phyloP scores from a whole-genome alignment of 2,113 vertebrate genomes.

The Loxodonta africana region DNA sequence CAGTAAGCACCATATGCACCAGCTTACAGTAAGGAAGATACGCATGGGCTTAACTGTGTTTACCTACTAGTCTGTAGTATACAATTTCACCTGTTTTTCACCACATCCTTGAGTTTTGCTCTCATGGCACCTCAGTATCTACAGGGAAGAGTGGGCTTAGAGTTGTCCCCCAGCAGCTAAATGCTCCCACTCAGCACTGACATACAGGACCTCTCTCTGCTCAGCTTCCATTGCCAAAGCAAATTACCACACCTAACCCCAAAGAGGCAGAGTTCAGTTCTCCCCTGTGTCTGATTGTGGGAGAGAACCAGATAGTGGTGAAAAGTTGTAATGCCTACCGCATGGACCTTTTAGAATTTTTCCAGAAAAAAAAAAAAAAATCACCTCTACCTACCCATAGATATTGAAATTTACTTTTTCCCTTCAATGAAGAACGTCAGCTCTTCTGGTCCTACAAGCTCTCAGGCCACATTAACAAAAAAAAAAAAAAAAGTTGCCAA shows the following conservation, averaged over 20 bases:
- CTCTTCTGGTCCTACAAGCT: too few species aligned
- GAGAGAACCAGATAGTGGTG: not conserved
- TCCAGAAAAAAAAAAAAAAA: not conserved
- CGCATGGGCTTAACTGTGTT: too few species aligned
- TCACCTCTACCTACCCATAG: too few species aligned
- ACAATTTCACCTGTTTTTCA: too few species aligned
- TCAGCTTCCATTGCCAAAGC: not conserved
- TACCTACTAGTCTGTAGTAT: too few species aligned
- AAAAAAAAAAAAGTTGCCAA: not conserved
- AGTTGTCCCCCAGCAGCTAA: not conserved
- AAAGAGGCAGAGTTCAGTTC: not conserved
- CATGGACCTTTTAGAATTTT: not conserved
- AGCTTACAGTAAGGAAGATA: too few species aligned
- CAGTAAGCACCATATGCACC: too few species aligned
- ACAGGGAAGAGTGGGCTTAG: not conserved
- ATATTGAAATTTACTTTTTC: not conserved
- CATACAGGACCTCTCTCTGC: not conserved
- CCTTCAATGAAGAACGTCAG: not conserved
- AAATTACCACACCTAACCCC: not conserved
- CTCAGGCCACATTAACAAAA: not conserved
- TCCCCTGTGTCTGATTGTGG: not conserved
- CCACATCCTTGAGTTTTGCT: too few species aligned
- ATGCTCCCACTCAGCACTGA: not conserved
- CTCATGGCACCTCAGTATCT: rapidly evolving
- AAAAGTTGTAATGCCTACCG: rapidly evolving